phyloP scores from a whole-genome alignment of 2,888 invertebrate species.

The Drosophila ustulata region DNA sequence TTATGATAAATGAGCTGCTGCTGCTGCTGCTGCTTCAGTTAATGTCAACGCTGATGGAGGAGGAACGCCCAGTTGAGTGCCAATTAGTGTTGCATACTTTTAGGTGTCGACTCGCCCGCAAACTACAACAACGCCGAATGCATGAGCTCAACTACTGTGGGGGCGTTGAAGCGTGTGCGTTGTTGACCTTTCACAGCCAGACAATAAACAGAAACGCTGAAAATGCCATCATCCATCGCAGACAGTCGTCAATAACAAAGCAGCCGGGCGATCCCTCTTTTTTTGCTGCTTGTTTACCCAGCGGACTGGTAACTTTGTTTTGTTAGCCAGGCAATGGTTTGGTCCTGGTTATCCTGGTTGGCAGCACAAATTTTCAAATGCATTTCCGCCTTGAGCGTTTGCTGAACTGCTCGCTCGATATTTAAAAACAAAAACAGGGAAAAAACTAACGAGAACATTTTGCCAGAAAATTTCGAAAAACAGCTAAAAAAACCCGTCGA shows the following conservation, averaged over 20 bases:
- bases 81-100: conserved; percentile 72
- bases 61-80: conserved; percentile 53
- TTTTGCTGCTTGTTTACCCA: conserved; percentile 54
- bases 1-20: conserved; percentile 76
- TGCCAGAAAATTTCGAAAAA: conserved; percentile 53
- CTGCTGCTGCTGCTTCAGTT: conserved; percentile 53
- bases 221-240: conserved; percentile 53
- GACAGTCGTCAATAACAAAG: conserved; percentile 76
- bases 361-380: conserved; percentile 65
- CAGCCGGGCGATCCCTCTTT: conserved; percentile 9
- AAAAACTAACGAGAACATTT: conserved; percentile 39
- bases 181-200: conserved; percentile 68
- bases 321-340: conserved; percentile 34
- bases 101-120: conserved; percentile 49
- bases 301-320: conserved; percentile 58
- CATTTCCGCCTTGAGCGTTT: conserved; percentile 73
- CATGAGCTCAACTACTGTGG: conserved; percentile 1
- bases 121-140: neutral
- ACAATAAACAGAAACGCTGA: conserved; percentile 53
- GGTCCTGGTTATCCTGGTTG: conserved; percentile 40
- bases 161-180: conserved; percentile 61
- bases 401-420: conserved; percentile 64
- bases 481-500: conserved; percentile 44
- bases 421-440: conserved; percentile 51
- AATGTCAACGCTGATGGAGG: conserved; percentile 49